phyloP scores from a whole-genome alignment of 2,113 vertebrate species.

The Saguinus midas region DNA sequence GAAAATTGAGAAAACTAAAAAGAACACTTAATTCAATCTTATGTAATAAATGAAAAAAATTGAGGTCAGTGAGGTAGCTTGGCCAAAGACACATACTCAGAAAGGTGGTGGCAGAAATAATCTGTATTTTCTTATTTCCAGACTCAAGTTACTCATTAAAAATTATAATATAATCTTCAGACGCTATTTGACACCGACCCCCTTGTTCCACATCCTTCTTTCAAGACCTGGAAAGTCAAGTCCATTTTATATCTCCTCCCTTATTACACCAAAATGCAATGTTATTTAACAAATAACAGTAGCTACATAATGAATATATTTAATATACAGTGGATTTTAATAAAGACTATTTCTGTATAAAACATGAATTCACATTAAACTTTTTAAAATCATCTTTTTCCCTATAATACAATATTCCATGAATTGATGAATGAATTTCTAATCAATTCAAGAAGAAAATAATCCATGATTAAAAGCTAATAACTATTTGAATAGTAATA shows the following conservation, averaged over 20 bases:
- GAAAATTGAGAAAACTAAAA: slow-evolving; percentile 1
- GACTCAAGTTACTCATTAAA: neutral
- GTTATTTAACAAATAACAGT: neutral
- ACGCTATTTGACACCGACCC: neutral
- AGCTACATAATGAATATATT: neutral
- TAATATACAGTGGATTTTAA: neutral
- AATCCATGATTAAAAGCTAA: neutral
- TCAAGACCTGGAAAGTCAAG: neutral
- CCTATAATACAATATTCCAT: neutral
- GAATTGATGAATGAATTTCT: neutral
- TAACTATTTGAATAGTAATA: neutral
- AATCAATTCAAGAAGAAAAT: neutral
- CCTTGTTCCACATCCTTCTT: neutral
- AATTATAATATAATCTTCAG: neutral
- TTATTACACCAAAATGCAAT: neutral
- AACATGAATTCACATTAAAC: neutral
- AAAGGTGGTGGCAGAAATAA: neutral
- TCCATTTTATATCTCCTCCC: neutral
- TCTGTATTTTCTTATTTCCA: neutral
- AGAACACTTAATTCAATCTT: neutral
- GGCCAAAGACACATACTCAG: neutral
- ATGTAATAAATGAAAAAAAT: neutral
- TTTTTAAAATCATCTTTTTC: neutral
- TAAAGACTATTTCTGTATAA: neutral
- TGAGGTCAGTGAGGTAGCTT: neutral